These are phyloP conservation scores for Heliconius nattereri DNA, from an alignment of 1,140 invertebrate species.

Conservation along the genomic window DNA sequence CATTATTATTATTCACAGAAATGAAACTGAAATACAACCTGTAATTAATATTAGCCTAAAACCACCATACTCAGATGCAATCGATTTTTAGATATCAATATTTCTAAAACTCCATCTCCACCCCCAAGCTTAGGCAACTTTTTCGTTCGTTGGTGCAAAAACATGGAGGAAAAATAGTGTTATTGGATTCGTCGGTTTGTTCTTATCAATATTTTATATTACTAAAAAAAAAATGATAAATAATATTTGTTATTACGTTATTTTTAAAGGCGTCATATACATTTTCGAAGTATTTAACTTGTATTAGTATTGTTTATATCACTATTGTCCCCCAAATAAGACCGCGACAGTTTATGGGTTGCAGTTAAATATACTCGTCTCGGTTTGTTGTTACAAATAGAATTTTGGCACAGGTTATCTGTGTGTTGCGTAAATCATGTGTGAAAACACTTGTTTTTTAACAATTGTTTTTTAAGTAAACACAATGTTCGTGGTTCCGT, in stretches of 20 bases:
- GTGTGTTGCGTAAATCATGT: conserved; percentile 77
- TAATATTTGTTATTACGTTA: background rate
- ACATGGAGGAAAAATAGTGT: background rate
- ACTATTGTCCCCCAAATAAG: conserved; percentile 48
- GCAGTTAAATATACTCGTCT: conserved; percentile 80
- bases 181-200: background rate
- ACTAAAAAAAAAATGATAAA: background rate
- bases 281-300: background rate
- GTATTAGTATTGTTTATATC: conserved; percentile 42
- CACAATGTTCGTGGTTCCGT: conserved; percentile 26
- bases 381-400: conserved; percentile 79
- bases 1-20: conserved; percentile 72
- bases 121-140: too few relatives aligned
- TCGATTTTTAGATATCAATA: background rate
- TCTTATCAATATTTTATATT: background rate
- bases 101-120: background rate
- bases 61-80: background rate
- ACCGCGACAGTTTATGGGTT: conserved; percentile 77
- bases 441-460: conserved; percentile 73
- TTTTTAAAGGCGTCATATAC: background rate
- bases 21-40: conserved; percentile 50
- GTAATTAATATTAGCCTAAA: conserved; percentile 44
- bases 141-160: too few relatives aligned
- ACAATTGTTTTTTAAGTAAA: conserved; percentile 54
- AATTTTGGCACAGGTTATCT: conserved; percentile 79